Base-by-base conservation (phyloP, 2,888 invertebrate species). In the Agrypnus murinus region DNA sequence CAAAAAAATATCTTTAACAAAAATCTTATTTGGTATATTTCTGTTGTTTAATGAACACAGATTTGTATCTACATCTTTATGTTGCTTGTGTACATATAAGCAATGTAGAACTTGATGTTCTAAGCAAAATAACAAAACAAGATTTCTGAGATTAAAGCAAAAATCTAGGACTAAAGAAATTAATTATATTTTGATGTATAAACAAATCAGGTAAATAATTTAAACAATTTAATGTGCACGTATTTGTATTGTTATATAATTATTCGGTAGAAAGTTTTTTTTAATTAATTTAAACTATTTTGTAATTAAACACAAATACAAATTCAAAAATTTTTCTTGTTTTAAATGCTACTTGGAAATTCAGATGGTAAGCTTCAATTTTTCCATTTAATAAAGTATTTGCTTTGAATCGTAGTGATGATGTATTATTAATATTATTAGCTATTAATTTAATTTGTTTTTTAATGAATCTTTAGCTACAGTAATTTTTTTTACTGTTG, bases 291-390 rank as follows among this genome's bases (percentile, higher is more conserved):
- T 25, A 2, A 25, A 25, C 25, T 5, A 25, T 25, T 25, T 25
- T 25, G 5, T 25, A 25, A 55, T 45, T 48, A 60, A n/a, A 65
- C 64, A 68, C 62, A 43, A n/a, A 77, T 75, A 63, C 77, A 77
- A 76, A 79, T 77, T 80, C 74, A 74, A 80, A 81, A 81, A 78
- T 77, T 76, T 77, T 77, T 78, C 78, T 68, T 15, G 80, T 81
- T 81, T 83, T 80, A 81, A 82, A 83, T 85, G 85, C 85, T 84
- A 84, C 84, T 84, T 85, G 85, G 84, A 84, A 81, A 77, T 78
- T 77, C 82, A 86, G 86, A 86, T 85, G 86, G 86, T 86, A 86
- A 86, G 86, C 80, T 85, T 85, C 84, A 83, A 81, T 81, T 85
- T 84, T 79, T 62, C 45, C 45, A 38, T 50, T 66, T 55, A 66